Conservation (phyloP, 2,888 invertebrate species). For the Papilio gigon region DNA sequence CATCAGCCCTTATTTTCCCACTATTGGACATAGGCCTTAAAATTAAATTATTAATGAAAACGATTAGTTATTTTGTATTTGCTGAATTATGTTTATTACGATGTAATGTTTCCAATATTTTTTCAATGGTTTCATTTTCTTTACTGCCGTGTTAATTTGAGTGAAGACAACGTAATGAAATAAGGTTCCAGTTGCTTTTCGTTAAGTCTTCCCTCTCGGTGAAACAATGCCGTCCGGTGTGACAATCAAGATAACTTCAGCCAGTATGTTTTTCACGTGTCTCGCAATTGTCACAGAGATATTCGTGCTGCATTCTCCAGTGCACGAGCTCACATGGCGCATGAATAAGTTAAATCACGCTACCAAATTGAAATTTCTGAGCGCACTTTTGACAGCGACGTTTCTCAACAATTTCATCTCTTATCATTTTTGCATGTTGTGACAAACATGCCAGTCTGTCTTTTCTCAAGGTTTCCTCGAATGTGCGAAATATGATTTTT, state of each 20-base stretch:
- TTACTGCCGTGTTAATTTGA: background rate
- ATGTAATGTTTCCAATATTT: background rate
- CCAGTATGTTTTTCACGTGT: slow-evolving; percentile 25
- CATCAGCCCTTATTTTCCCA: too few relatives aligned
- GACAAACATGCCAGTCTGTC: background rate
- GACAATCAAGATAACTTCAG: slow-evolving; percentile 10
- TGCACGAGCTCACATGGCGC: slow-evolving; percentile 16
- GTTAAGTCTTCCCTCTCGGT: background rate
- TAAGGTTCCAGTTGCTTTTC: background rate
- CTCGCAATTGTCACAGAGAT: slow-evolving; percentile 23
- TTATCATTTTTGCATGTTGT: slow-evolving; percentile 8
- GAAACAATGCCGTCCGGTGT: background rate
- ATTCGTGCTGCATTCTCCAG: slow-evolving; percentile 16
- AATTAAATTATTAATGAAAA: background rate
- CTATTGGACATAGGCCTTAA: too few relatives aligned
- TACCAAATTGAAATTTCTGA: slow-evolving; percentile 37
- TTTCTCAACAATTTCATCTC: slow-evolving; percentile 26
- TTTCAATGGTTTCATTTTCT: background rate
- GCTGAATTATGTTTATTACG: background rate
- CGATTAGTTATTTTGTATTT: background rate
- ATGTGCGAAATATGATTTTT: background rate
- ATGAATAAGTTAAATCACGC: slow-evolving; percentile 38
- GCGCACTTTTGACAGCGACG: slow-evolving; percentile 31
- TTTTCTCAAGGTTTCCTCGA: background rate
- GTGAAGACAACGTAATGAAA: background rate